phyloP scores from a whole-genome alignment of 2,888 invertebrate genomes.

The Scaptomyza parva region DNA sequence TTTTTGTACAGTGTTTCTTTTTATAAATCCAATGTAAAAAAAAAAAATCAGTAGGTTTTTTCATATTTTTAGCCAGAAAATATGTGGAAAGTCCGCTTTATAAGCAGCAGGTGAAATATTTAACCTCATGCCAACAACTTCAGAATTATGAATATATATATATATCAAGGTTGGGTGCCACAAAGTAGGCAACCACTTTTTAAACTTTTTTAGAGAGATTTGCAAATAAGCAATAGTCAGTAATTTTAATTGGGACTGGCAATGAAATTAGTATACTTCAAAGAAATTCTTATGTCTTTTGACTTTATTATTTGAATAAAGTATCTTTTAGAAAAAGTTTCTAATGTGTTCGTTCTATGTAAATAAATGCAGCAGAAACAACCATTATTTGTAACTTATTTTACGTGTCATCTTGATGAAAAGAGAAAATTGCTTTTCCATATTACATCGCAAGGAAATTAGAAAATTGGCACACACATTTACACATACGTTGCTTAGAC shows the following conservation, averaged over 20 bases:
- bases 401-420: conserved; percentile 34
- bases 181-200: conserved; percentile 46
- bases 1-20: conserved; percentile 40
- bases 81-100: conserved; percentile 8
- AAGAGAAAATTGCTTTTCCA: conserved; percentile 24
- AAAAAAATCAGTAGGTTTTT: conserved; percentile 67
- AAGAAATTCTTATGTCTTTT: neutral
- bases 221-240: neutral
- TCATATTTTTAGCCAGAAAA: conserved; percentile 16
- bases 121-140: conserved; percentile 34
- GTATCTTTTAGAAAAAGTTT: neutral
- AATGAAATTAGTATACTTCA: neutral
- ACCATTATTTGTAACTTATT: conserved; percentile 45
- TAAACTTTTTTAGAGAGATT: conserved; percentile 13
- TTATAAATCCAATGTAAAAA: conserved; percentile 23
- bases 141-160: conserved; percentile 20
- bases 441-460: conserved; percentile 60
- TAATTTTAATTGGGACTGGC: neutral
- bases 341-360: conserved; percentile 14
- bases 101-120: conserved; percentile 40
- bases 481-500: conserved; percentile 21
- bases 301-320: neutral
- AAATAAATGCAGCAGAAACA: conserved; percentile 26
- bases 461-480: conserved; percentile 62
- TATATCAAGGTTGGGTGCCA: conserved; percentile 24